These are phyloP conservation scores for Xestia ashworthii DNA, from an alignment of 2,888 invertebrate species.

Conservation along the genomic window DNA sequence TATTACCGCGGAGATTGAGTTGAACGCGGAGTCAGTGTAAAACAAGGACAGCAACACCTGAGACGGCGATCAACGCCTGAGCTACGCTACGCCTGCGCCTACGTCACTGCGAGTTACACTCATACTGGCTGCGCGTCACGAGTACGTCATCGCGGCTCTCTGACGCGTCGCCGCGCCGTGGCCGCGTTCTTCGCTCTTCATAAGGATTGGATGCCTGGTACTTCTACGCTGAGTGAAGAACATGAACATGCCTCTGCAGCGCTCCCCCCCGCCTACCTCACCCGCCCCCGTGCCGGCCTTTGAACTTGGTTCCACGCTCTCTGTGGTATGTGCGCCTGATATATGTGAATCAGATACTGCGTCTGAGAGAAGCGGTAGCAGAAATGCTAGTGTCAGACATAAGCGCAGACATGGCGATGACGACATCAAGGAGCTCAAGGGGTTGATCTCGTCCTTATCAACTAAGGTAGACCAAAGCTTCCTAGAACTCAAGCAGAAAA, in stretches of 20 bases:
- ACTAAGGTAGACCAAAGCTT: conserved; percentile 2
- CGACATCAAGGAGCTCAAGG: conserved; percentile 6
- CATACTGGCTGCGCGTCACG: too few relatives aligned
- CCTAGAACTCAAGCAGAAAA: not conserved
- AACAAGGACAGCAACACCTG: too few relatives aligned
- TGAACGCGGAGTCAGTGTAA: too few relatives aligned
- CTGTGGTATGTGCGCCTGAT: not conserved
- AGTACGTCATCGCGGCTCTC: too few relatives aligned
- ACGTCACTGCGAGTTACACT: too few relatives aligned
- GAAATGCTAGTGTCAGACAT: not conserved
- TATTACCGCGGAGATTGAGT: too few relatives aligned
- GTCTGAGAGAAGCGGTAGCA: not conserved
- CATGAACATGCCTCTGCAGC: not conserved
- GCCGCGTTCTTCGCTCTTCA: too few relatives aligned
- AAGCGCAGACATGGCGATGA: conserved; percentile 9
- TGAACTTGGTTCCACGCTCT: not conserved
- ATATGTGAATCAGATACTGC: conserved; percentile 4
- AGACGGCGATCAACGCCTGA: too few relatives aligned
- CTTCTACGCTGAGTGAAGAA: too few relatives aligned
- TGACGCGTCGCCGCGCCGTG: too few relatives aligned
- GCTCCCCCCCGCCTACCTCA: not conserved
- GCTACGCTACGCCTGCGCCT: too few relatives aligned
- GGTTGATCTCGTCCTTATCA: conserved; percentile 1
- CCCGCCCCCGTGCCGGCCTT: not conserved
- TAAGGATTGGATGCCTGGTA: too few relatives aligned